These are phyloP conservation scores for Drosophila bocki DNA, from an alignment of 1,140 invertebrate genomes.

Conservation along the genomic window DNA sequence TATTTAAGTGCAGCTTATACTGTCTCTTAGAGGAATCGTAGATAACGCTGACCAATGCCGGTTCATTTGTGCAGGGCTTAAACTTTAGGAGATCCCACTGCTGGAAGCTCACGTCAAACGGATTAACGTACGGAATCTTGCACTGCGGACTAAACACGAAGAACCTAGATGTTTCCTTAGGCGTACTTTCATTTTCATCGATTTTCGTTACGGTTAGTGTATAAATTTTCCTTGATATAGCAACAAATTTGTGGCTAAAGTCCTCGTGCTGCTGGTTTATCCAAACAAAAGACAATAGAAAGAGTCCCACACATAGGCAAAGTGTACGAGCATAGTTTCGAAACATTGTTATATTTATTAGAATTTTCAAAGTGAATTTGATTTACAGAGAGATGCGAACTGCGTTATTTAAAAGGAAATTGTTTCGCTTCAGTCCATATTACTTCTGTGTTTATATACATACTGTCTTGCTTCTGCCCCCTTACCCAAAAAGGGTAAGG, in stretches of 20 bases:
- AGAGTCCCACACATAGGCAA: neutral
- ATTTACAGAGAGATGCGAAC: neutral
- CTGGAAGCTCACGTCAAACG: constrained; percentile 86
- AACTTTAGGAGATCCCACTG: constrained; percentile 86
- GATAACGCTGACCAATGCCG: constrained; percentile 84
- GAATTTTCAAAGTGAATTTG: neutral
- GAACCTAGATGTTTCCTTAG: constrained; percentile 14
- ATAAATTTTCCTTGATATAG: neutral
- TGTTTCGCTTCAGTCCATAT: neutral
- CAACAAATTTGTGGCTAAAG: neutral
- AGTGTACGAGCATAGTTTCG: constrained; percentile 9
- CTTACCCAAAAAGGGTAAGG: too few relatives aligned
- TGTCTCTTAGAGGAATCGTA: constrained; percentile 51
- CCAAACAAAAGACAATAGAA: constrained; percentile 14
- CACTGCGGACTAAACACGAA: constrained; percentile 34
- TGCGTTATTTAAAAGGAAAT: neutral
- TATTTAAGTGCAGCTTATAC: constrained; percentile 67
- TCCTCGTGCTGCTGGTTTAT: neutral
- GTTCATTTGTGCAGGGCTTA: constrained; percentile 86
- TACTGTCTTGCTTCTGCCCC: too few relatives aligned
- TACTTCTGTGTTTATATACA: too few relatives aligned
- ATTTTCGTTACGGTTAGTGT: neutral
- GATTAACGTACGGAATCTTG: constrained; percentile 86
- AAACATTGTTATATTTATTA: constrained; percentile 23
- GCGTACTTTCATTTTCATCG: neutral